Base-by-base conservation (phyloP, 2,797 vertebrate species). In the Lagocephalus sceleratus region DNA sequence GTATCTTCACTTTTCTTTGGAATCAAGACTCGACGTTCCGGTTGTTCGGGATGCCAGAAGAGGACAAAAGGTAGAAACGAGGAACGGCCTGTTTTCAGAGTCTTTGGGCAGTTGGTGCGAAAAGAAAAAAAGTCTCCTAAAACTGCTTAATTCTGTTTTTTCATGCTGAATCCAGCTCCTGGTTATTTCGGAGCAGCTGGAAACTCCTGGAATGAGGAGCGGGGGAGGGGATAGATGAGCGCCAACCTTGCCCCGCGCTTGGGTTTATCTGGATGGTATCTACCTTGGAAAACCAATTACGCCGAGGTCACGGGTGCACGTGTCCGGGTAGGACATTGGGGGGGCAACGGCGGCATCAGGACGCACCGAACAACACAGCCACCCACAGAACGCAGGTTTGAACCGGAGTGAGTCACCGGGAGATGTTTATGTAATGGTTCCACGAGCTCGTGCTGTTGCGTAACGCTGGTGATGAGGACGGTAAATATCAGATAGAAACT, bases 371-470 rank as follows among this genome's bases (percentile, higher is more conserved):
- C 22, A 71, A 71, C 61, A 71, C 40, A 26, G 60, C 66, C 60
- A 39, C 79, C 75, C 74, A 81, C 79, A 62, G 19, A 72, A 72
- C 16, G 11, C 66, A 73, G 68, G 59, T 78, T 63, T 72, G 44
- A 68, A 71, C 55, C 65, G 71, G 40, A 53, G 61, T 85, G 81
- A 85, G 82, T 83, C 82, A 82, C 60, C 46, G 40, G 25, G 22
- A 71, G 73, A 75, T 67, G 77, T 79, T 85, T 85, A 82, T 67
- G 74, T 78, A 85, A 82, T 64, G 67, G 61, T 57, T 73, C 64
- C 63, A 20, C 66, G 39, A 43, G 19, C 71, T 66, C 57, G 49
- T 39, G 57, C 29, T 15, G 15, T 85, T 82, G 71, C 66, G 59
- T 75, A 85, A 86, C 21, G 17, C 58, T 26, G 54, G 63, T 57